Conservation (phyloP, 2,797 vertebrate genomes). For the Mycteria americana region DNA sequence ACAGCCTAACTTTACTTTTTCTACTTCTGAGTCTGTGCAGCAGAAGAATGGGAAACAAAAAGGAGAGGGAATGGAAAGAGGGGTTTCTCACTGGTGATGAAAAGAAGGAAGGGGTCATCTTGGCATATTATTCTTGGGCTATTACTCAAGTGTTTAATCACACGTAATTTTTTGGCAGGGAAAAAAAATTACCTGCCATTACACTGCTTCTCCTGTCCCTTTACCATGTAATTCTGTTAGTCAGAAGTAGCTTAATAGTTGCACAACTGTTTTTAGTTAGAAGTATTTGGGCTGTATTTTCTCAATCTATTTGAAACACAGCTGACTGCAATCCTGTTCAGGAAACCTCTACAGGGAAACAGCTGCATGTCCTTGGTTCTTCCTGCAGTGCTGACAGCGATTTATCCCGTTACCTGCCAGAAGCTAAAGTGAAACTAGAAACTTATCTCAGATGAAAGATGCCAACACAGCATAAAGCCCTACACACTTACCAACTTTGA, state of each 20-base stretch:
- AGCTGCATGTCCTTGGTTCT: no score
- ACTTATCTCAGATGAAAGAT: fast-evolving
- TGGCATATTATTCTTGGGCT: background rate
- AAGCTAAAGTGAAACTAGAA: background rate
- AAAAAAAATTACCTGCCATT: background rate
- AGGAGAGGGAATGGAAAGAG: background rate
- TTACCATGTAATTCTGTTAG: background rate
- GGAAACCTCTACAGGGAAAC: background rate
- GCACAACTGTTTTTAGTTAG: background rate
- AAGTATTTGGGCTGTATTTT: background rate
- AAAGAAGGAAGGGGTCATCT: background rate
- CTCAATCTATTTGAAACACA: background rate
- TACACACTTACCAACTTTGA: constrained; percentile 91
- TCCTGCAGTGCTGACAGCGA: background rate
- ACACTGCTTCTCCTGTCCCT: background rate
- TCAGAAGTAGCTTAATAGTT: background rate
- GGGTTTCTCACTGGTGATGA: background rate
- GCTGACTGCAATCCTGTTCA: background rate
- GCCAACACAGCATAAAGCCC: background rate
- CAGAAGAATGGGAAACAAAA: background rate
- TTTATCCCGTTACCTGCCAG: background rate
- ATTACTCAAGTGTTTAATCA: background rate
- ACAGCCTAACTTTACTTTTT: background rate
- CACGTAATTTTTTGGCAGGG: background rate
- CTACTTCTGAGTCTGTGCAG: background rate